Conservation (phyloP, 1,140 invertebrate species). For the Dreissena rostriformis region DNA sequence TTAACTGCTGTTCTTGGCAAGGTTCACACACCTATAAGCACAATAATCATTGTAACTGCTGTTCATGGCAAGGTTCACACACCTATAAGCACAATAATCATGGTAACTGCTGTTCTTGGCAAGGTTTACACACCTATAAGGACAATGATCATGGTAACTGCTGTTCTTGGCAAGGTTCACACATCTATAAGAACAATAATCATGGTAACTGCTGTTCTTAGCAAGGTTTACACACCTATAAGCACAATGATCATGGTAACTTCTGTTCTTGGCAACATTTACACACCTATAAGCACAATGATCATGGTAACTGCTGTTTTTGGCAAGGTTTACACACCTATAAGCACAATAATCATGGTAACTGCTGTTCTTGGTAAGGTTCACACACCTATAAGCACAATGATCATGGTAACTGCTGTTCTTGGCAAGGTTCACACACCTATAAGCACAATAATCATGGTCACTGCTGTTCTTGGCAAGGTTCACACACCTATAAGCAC, state of each 20-base stretch:
- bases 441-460: too few species aligned
- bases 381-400: conserved; percentile 76
- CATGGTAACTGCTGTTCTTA: conserved; percentile 59
- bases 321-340: conserved; percentile 74
- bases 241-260: too few species aligned
- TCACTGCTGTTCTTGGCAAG: conserved; percentile 65
- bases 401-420: conserved; percentile 59
- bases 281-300: conserved; percentile 77
- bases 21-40: conserved; percentile 74
- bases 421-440: conserved; percentile 74
- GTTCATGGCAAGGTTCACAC: conserved; percentile 71
- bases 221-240: conserved; percentile 75
- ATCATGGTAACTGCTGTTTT: conserved; percentile 60
- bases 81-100: too few species aligned
- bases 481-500: conserved; percentile 75
- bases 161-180: conserved; percentile 69
- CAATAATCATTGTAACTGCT: too few species aligned
- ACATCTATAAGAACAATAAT: too few species aligned
- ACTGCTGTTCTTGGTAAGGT: conserved; percentile 64
- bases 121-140: conserved; percentile 75
- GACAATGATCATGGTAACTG: too few species aligned
- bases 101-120: conserved; percentile 62
- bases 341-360: too few species aligned
- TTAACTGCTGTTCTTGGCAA: conserved; percentile 64
- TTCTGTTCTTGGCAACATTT: conserved; percentile 65